phyloP scores from a whole-genome alignment of 2,888 invertebrate species.

The Antitype chi region DNA sequence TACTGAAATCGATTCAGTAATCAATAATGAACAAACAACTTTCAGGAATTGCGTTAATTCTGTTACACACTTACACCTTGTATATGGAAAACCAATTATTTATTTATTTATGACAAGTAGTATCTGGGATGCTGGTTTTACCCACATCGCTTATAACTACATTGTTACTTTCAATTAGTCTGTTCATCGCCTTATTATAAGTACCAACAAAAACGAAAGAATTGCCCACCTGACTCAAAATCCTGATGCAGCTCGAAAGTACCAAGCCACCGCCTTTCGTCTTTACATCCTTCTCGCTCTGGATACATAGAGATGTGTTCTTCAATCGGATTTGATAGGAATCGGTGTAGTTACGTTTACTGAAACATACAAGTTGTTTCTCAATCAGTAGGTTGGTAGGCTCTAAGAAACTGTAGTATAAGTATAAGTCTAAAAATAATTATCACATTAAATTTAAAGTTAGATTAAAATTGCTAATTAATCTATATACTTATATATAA shows the following conservation, averaged over 20 bases:
- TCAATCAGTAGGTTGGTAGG: neutral
- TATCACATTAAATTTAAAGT: neutral
- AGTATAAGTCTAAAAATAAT: neutral
- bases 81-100: neutral
- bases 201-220: neutral
- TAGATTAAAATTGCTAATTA: too few relatives aligned
- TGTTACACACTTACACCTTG: too few relatives aligned
- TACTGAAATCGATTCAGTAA: too few relatives aligned
- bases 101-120: neutral
- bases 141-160: neutral
- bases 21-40: too few relatives aligned
- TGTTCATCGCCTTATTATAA: neutral
- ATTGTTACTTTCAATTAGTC: neutral
- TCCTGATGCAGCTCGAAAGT: conserved; percentile 93
- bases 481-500: too few relatives aligned
- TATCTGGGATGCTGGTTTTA: neutral
- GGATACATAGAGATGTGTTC: conserved; percentile 94
- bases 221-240: conserved; percentile 92
- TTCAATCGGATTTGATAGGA: conserved; percentile 94
- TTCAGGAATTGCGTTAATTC: too few relatives aligned
- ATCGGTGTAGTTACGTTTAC: conserved; percentile 94
- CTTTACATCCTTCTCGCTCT: conserved; percentile 94
- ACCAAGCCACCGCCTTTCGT: conserved; percentile 94
- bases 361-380: conserved; percentile 63
- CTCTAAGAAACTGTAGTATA: neutral